Percentiles rank a stretch among this genome's conserved stretches.
Evolutionary conservation across 2,888 invertebrate genomes (phyloP).

Genomic region (Baronia brevicornis): DNA sequence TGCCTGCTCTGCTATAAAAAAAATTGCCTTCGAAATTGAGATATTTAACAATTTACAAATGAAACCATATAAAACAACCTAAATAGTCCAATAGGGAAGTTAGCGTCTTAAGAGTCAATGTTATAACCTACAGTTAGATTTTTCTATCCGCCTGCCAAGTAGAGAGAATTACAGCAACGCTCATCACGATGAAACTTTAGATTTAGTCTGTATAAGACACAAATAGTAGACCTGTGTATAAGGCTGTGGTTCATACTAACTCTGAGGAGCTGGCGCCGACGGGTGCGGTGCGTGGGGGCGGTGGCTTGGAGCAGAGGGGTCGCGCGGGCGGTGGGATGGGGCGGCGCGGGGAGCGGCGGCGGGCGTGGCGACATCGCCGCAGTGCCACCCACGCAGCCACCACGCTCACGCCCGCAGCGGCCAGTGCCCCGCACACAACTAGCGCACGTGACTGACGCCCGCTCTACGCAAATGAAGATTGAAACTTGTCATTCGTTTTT

Average conservation of each 20-base stretch:
- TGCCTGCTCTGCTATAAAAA: no score
- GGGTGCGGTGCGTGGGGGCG: constrained; percentile 22
- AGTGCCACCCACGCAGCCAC: constrained; percentile 37
- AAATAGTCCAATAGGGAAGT: no score
- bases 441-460: constrained; percentile 32
- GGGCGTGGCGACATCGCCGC: constrained; percentile 29
- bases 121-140: no score
- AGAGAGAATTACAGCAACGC: no score
- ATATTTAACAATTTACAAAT: no score
- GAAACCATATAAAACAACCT: no score
- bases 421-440: constrained; percentile 40
- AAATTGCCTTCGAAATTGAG: no score
- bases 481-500: no score
- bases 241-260: constrained; percentile 36
- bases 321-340: constrained; percentile 22
- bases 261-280: constrained; percentile 35
- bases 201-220: no score
- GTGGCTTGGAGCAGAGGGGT: constrained; percentile 28
- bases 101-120: no score
- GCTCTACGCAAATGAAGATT: constrained; percentile 4
- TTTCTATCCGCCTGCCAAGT: no score
- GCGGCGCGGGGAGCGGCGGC: constrained; percentile 23
- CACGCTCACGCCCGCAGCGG: constrained; percentile 33
- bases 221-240: constrained; percentile 11
- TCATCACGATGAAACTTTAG: no score